Base-by-base conservation (phyloP, 1,140 invertebrate species). In the Dendroctonus valens region DNA sequence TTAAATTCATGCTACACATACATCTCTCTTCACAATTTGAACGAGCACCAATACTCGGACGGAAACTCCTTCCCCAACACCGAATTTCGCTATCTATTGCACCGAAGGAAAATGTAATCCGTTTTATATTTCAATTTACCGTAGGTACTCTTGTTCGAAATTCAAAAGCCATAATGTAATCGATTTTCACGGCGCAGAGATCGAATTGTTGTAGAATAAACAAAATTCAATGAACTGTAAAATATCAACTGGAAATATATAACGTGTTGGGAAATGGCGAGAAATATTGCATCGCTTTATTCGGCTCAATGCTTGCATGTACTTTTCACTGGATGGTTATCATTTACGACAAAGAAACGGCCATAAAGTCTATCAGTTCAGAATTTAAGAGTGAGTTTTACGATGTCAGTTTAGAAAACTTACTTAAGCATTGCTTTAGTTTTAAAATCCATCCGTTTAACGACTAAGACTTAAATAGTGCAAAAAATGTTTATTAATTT, bases 131-230 rank as follows among this genome's bases (percentile, higher is more conserved):
- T 37, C 26, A 8, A 44, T 42, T 58, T 58, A 41, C 40, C 14
- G 6, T 14, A 42, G 40, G 15, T 44, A 44, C 41, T 44, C 58
- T 48, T 48, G 8, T 59, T 11, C 26, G 5, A 41, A 52, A 51
- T 51, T 51, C 59, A 63, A 63, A 63, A 63, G 12, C 52, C 42
- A 55, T 63, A 63, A 12, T 53, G 50, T 63, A 63, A 63, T 63
- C 52, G 60, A 48, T 54, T 63, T 54, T 54, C 41, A 37, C 26
- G 48, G 38, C 41, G 15, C 38, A 54, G 7, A 54, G 50, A 63
- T 65, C 8, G 53, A 65, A 49, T 65, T 57, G 53, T 55, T 57
- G 52, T 65, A 65, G 53, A 57, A 65, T 65, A 65, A 65, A 65
- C 62, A 65, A 57, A 38, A 65, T 50, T 65, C 53, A n/a, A 49